phyloP scores from a whole-genome alignment of 2,888 invertebrate genomes.

The Athetis lepigone region DNA sequence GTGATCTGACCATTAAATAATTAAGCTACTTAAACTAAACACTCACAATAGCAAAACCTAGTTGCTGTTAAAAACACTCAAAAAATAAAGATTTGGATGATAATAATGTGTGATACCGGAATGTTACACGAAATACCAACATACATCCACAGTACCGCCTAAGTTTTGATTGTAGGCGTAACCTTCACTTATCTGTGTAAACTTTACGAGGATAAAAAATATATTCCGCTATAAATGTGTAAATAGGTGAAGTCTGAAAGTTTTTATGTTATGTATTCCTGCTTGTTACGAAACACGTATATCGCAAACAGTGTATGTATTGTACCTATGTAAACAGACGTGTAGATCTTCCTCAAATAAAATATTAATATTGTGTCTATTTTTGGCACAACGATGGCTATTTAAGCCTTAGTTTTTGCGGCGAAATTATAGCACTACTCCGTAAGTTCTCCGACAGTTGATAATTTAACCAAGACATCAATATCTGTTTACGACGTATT shows the following conservation, averaged over 20 bases:
- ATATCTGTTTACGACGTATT: not conserved
- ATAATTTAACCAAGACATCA: constrained; percentile 1
- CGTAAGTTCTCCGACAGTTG: not conserved
- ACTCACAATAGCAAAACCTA: too few species aligned
- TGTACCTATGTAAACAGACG: constrained; percentile 17
- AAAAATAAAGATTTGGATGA: constrained; percentile 2
- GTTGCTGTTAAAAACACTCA: constrained; percentile 24
- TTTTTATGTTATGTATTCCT: constrained; percentile 26
- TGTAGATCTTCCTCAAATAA: not conserved
- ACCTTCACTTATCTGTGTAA: constrained; percentile 41
- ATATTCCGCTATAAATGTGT: constrained; percentile 33
- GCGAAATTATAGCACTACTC: not conserved
- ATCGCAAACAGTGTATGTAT: constrained; percentile 27
- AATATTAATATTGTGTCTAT: not conserved
- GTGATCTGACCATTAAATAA: too few species aligned
- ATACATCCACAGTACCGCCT: constrained; percentile 25
- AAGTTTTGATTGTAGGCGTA: constrained; percentile 21
- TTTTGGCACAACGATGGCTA: constrained; percentile 8
- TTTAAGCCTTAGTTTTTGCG: not conserved
- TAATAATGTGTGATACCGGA: constrained; percentile 18
- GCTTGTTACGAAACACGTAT: constrained; percentile 26
- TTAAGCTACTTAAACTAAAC: too few species aligned
- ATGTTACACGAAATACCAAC: not conserved
- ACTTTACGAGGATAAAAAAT: constrained; percentile 21
- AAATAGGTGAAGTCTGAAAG: constrained; percentile 35